phyloP scores from a whole-genome alignment of 2,797 vertebrate species.

The Thaleichthys pacificus region DNA sequence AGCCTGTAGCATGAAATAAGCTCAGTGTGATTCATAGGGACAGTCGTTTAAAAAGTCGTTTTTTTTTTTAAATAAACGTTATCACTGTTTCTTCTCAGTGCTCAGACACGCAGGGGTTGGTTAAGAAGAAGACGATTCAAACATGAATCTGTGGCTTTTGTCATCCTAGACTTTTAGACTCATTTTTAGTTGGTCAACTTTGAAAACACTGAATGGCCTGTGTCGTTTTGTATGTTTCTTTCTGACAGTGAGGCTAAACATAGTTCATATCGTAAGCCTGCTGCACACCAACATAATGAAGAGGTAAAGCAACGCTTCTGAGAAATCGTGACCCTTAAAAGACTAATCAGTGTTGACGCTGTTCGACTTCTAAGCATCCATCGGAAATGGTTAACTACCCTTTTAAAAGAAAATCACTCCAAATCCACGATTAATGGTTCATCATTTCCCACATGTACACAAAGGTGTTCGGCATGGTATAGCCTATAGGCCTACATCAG shows the following conservation, averaged over 20 bases:
- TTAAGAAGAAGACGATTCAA: slow-evolving; percentile 42
- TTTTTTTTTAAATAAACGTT: slow-evolving; percentile 11
- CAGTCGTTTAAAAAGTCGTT: slow-evolving; percentile 1
- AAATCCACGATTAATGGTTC: background rate
- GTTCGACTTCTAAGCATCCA: slow-evolving; percentile 9
- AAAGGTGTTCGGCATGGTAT: slow-evolving; percentile 12
- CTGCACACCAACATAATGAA: background rate
- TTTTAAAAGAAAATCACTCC: too few relatives aligned
- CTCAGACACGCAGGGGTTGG: slow-evolving; percentile 28
- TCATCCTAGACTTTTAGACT: slow-evolving; percentile 22
- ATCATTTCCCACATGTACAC: slow-evolving; percentile 29
- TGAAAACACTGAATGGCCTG: background rate
- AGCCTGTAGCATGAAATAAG: slow-evolving; percentile 20
- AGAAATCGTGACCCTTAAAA: too few relatives aligned
- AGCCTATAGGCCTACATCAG: background rate
- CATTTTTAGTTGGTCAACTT: background rate
- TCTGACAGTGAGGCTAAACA: background rate
- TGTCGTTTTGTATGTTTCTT: too few relatives aligned
- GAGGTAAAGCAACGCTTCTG: too few relatives aligned
- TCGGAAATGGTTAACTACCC: too few relatives aligned
- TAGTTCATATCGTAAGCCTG: slow-evolving; percentile 15
- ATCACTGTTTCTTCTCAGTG: slow-evolving; percentile 28
- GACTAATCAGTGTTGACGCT: too few relatives aligned
- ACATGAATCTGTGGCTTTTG: slow-evolving; percentile 61
- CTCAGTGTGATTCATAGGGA: slow-evolving; percentile 27